These are phyloP conservation scores for Cherax destructor DNA, from an alignment of 1,140 invertebrate species.

Conservation along the genomic window DNA sequence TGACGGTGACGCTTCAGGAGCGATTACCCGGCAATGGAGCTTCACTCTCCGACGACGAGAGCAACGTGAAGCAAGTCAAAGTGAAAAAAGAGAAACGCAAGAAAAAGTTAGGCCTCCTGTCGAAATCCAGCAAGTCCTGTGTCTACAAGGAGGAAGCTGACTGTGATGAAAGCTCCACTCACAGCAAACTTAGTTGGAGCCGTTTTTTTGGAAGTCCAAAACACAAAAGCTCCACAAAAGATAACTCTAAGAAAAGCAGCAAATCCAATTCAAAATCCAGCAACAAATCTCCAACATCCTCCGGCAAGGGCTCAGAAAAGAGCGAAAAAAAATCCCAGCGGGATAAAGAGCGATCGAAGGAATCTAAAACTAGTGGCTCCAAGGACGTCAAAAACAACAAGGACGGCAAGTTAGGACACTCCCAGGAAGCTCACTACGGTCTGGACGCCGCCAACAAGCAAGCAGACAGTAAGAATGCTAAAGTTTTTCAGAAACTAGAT, in stretches of 20 bases:
- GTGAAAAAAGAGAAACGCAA: slow-evolving; percentile 74
- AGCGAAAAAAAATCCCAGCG: slow-evolving; percentile 60
- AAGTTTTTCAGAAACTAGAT: slow-evolving; percentile 62
- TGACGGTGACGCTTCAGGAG: slow-evolving; percentile 73
- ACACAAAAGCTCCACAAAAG: slow-evolving; percentile 81
- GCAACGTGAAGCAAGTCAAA: slow-evolving; percentile 80
- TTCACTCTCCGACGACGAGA: slow-evolving; percentile 79
- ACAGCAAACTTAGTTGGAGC: slow-evolving; percentile 73
- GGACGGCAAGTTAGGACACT: slow-evolving; percentile 37
- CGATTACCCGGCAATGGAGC: slow-evolving; percentile 83
- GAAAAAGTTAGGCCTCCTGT: slow-evolving; percentile 64
- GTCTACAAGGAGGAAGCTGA: slow-evolving; percentile 75
- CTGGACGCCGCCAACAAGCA: slow-evolving; percentile 35
- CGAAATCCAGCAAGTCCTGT: slow-evolving; percentile 78
- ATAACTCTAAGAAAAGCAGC: slow-evolving; percentile 57
- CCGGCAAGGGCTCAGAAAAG: slow-evolving; percentile 59
- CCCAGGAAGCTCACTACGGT: slow-evolving; percentile 38
- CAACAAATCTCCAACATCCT: slow-evolving; percentile 58
- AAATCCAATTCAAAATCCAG: slow-evolving; percentile 57
- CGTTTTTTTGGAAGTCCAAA: slow-evolving; percentile 81
- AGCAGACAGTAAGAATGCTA: slow-evolving; percentile 42
- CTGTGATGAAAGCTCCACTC: slow-evolving; percentile 75
- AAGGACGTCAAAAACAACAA: slow-evolving; percentile 46
- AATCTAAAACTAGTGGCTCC: slow-evolving; percentile 27
- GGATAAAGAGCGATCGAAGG: slow-evolving; percentile 66